These are phyloP conservation scores for Epiblema foenella DNA, from an alignment of 2,888 invertebrate genomes.

Conservation along the genomic window DNA sequence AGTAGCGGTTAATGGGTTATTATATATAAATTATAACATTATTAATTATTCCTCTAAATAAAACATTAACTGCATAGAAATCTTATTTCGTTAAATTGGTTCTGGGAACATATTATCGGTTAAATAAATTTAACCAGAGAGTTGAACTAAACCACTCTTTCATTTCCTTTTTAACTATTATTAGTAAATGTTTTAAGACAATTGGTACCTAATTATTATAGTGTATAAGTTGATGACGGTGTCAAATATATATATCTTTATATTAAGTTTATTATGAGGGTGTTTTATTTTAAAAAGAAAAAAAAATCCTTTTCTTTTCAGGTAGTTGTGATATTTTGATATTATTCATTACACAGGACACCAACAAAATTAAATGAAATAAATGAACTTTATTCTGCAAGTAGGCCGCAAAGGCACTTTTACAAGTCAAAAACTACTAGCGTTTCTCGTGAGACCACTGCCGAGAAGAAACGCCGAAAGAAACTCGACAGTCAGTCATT, in stretches of 20 bases:
- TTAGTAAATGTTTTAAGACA: slow-evolving; percentile 59
- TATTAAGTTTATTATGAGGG: slow-evolving; percentile 57
- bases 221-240: slow-evolving; percentile 80
- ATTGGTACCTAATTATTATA: slow-evolving; percentile 66
- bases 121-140: slow-evolving; percentile 46
- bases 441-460: too few relatives aligned
- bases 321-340: too few relatives aligned
- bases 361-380: too few relatives aligned
- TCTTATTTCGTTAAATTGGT: slow-evolving; percentile 35
- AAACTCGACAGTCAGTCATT: too few relatives aligned
- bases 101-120: slow-evolving; percentile 38
- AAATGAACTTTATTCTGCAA: too few relatives aligned
- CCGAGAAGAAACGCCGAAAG: too few relatives aligned
- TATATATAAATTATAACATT: neutral
- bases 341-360: too few relatives aligned
- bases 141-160: slow-evolving; percentile 46
- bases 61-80: neutral
- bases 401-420: too few relatives aligned
- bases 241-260: slow-evolving; percentile 82
- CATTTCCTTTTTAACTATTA: slow-evolving; percentile 56
- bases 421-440: too few relatives aligned
- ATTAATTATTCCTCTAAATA: slow-evolving; percentile 37
- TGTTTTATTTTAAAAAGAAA: slow-evolving; percentile 62
- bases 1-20: neutral
- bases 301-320: neutral